Evolutionary conservation across 2,113 vertebrate species (phyloP), one percentile per base, ranked within the genome.

Genomic region (Halichoeres trimaculatus): DNA sequence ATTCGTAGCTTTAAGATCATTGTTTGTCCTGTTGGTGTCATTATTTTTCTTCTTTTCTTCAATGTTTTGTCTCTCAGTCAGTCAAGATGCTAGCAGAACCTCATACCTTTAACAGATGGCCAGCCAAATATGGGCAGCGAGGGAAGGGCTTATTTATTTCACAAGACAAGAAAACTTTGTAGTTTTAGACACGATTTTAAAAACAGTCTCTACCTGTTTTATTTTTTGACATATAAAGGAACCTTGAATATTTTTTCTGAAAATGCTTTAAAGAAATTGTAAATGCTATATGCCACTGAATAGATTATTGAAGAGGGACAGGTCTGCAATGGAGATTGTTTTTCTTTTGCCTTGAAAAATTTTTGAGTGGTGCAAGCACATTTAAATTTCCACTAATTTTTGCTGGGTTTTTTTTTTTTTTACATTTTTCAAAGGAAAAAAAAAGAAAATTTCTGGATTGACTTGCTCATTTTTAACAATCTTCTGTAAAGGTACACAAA

Each of bases 111-210:
- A 76, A 83, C 22, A 12, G 74, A 77, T 80, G 81, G 56, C 75
- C 76, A 89, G 86, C 86, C 90, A 90, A 87, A 89, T 71, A 78
- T 70, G 65, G 55, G 55, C 71, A 81, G 79, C 0, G 72, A 76
- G 87, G 84, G 81, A 85, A 76, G 86, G 84, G 89, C 85, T 89
- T 90, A 91, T 92, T 93, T 92, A 93, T 92, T 92, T 85, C 53
- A 86, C 45, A 56, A 62, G 60, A 84, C 50, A 62, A 72, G 56
- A 75, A 52, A 74, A 84, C 63, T 11, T 77, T 85, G 22, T 83
- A 77, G 70, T 65, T 80, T 70, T 81, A 61, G 74, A 74, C 55
- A 61, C 35, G 34, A 43, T 83, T 83, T 66, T 47, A 80, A 84
- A 48, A 63, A 64, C 70, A 30, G 30, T 85, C 52, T 57, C 59